Evolutionary conservation across 2,797 vertebrate species (phyloP).

Genomic region (Sitta carolinensis): DNA sequence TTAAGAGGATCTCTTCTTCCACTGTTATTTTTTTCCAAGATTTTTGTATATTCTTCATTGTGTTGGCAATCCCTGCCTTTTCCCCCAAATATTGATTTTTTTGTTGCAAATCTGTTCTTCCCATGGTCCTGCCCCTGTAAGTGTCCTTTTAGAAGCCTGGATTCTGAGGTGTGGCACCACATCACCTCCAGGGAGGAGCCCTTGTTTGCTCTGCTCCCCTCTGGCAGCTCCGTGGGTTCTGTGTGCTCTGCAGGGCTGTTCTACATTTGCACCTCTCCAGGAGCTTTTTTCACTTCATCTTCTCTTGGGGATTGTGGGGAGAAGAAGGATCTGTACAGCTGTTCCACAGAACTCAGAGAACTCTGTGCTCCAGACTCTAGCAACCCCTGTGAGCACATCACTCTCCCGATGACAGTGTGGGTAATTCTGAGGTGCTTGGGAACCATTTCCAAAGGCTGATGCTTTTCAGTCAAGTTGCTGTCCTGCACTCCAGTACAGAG

Average conservation of each 20-base stretch:
- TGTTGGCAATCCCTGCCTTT: neutral
- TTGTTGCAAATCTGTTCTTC: neutral
- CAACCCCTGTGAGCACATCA: neutral
- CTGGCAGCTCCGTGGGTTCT: neutral
- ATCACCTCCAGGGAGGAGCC: no score
- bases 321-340: neutral
- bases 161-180: neutral
- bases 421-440: neutral
- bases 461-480: neutral
- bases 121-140: neutral
- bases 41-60: neutral
- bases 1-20: neutral
- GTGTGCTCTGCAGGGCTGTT: neutral
- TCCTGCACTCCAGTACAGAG: neutral
- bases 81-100: neutral
- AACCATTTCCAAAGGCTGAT: neutral
- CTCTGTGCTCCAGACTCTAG: neutral
- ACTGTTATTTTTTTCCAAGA: neutral
- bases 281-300: neutral
- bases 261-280: neutral
- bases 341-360: neutral
- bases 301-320: neutral
- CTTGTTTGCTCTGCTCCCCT: neutral
- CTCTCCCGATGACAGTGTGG: rapidly evolving
- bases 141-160: neutral